Conservation (phyloP, 2,797 vertebrate species). For the Brotula barbata region DNA sequence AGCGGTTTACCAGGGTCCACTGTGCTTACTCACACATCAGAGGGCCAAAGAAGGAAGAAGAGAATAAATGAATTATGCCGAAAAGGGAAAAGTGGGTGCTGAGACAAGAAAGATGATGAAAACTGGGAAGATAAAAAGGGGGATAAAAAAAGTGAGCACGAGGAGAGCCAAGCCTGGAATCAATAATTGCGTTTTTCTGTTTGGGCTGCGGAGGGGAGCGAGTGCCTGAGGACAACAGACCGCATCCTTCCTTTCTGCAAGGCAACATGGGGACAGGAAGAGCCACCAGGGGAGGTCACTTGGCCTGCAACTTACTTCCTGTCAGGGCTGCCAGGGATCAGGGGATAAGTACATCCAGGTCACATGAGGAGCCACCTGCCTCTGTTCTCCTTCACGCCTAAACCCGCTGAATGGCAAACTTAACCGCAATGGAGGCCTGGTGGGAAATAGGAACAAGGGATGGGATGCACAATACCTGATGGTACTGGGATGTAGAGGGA, state of each 20-base stretch:
- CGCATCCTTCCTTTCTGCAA: conserved; percentile 87
- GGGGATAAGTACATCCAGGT: conserved; percentile 74
- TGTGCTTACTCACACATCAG: conserved; percentile 78
- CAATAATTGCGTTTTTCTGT: conserved; percentile 79
- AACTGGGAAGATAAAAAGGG: conserved; percentile 49
- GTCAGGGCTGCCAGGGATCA: conserved; percentile 69
- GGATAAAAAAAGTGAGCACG: conserved; percentile 7
- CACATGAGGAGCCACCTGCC: conserved; percentile 65
- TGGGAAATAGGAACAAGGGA: conserved; percentile 41
- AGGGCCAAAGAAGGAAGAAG: conserved; percentile 34
- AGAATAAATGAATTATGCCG: conserved; percentile 42
- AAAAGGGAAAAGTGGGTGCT: conserved; percentile 53
- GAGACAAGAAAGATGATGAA: conserved; percentile 42
- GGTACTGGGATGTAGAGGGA: conserved; percentile 11
- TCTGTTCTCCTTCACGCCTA: conserved; percentile 2
- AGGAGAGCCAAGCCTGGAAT: conserved; percentile 81
- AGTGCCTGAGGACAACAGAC: conserved; percentile 83
- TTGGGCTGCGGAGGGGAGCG: conserved; percentile 57
- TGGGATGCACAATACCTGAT: conserved; percentile 9
- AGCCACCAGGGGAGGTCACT: conserved; percentile 76
- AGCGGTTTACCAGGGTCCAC: conserved; percentile 69
- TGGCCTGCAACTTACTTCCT: conserved; percentile 70
- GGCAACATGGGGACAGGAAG: conserved; percentile 79
- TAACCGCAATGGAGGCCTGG: conserved; percentile 62
- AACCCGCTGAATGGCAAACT: conserved; percentile 18